Evolutionary conservation across 2,797 vertebrate genomes (phyloP).

Genomic region (Enteromius radiatus): DNA sequence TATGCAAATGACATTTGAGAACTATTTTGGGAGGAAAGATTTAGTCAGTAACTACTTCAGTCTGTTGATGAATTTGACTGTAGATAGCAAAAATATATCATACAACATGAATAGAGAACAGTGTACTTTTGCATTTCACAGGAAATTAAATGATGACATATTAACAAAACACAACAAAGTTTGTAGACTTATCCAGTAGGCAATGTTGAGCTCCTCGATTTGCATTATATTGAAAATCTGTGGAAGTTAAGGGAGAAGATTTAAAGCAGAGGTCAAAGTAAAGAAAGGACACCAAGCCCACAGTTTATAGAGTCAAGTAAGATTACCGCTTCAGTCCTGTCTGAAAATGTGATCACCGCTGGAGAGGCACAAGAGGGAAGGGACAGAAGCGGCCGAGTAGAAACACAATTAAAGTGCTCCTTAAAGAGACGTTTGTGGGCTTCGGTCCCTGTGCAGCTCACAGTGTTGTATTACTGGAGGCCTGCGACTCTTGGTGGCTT

Average conservation of each 20-base stretch:
- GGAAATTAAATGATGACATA: background rate
- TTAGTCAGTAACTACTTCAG: background rate
- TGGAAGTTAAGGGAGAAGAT: constrained; percentile 75
- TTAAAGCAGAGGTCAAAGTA: constrained; percentile 75
- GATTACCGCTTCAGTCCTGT: constrained; percentile 63
- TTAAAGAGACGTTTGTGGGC: constrained; percentile 69
- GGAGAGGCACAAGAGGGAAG: constrained; percentile 43
- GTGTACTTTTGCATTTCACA: background rate
- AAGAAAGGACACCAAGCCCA: constrained; percentile 70
- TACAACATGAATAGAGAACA: background rate
- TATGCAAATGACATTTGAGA: background rate
- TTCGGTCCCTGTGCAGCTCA: constrained; percentile 50
- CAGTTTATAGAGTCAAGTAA: constrained; percentile 66
- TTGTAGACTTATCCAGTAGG: background rate
- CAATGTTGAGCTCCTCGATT: constrained; percentile 46
- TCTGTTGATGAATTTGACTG: background rate
- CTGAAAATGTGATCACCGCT: constrained; percentile 74
- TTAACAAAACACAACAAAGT: background rate
- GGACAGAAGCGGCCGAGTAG: constrained; percentile 63
- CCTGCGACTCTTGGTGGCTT: constrained; percentile 77
- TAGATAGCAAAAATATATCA: background rate
- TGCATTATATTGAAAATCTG: constrained; percentile 78
- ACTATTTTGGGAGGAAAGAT: background rate
- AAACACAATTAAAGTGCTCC: constrained; percentile 75
- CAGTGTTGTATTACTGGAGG: constrained; percentile 34